phyloP scores from a whole-genome alignment of 1,140 invertebrate species.

The Eulimnadia texana region DNA sequence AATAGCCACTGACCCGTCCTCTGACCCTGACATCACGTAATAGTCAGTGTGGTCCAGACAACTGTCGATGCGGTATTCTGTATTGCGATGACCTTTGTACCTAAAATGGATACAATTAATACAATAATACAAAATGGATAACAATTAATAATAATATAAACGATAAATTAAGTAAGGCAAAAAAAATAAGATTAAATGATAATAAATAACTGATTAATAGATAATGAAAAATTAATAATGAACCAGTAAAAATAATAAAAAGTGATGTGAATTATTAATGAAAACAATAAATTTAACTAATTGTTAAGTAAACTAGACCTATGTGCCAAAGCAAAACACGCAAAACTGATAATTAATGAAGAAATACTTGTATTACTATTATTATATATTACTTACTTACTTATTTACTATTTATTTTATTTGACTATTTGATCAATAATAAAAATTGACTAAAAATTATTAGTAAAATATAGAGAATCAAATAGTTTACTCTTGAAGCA shows the following conservation, averaged over 20 bases:
- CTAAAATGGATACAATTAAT: slow-evolving; percentile 27
- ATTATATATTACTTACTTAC: too few species aligned
- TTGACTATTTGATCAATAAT: too few species aligned
- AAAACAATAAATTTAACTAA: too few species aligned
- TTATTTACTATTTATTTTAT: too few species aligned
- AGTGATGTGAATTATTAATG: not conserved
- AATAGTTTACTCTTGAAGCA: slow-evolving; percentile 45
- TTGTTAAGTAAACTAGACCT: not conserved
- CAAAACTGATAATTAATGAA: too few species aligned
- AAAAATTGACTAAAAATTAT: too few species aligned
- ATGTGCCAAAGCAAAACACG: too few species aligned
- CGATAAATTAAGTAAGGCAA: not conserved
- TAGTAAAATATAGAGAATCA: slow-evolving; percentile 20
- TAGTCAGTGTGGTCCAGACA: slow-evolving; percentile 65
- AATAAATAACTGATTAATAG: not conserved
- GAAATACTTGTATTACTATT: too few species aligned
- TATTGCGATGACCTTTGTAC: slow-evolving; percentile 60
- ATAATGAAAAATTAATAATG: not conserved
- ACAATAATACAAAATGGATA: slow-evolving; percentile 18
- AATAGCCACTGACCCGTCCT: slow-evolving; percentile 63
- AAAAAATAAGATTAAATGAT: too few species aligned
- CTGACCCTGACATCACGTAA: slow-evolving; percentile 72
- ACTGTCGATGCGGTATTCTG: slow-evolving; percentile 72
- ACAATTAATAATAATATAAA: slow-evolving; percentile 18
- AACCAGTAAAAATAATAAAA: slow-evolving; percentile 1